phyloP scores from a whole-genome alignment of 2,797 vertebrate genomes.

The Alcedo quadribrachys region DNA sequence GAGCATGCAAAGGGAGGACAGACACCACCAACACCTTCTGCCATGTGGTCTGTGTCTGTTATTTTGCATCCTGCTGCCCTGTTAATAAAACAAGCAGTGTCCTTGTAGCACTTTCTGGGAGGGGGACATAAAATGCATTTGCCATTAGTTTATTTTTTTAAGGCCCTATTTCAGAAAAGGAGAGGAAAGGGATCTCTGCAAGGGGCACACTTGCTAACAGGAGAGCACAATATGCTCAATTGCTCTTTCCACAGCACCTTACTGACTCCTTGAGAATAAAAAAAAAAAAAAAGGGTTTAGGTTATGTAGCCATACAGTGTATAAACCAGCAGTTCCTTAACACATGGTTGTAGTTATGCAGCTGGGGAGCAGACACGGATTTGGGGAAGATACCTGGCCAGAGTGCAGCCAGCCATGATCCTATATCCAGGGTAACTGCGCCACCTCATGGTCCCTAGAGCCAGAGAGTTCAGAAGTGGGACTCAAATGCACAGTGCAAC shows the following conservation, averaged over 20 bases:
- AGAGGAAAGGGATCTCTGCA: neutral
- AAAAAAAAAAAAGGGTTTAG: neutral
- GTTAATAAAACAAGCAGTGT: neutral
- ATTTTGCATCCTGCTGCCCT: neutral
- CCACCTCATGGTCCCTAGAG: slow-evolving; percentile 52
- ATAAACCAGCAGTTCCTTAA: neutral
- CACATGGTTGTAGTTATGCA: neutral
- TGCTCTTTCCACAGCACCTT: neutral
- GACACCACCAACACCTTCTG: neutral
- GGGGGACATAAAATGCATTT: neutral
- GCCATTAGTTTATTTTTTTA: neutral
- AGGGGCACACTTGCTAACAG: neutral
- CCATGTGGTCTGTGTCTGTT: neutral
- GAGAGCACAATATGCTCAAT: neutral
- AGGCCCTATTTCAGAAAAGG: neutral
- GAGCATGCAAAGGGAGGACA: neutral
- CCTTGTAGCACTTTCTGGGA: neutral
- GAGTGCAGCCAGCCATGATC: neutral
- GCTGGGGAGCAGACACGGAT: rapidly evolving
- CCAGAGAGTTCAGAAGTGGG: neutral
- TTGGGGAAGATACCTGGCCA: neutral
- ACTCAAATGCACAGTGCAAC: rapidly evolving
- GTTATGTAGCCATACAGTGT: neutral
- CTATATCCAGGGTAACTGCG: neutral
- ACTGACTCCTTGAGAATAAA: neutral